phyloP scores from a whole-genome alignment of 1,140 invertebrate species.

The Sarcophaga bullata region DNA sequence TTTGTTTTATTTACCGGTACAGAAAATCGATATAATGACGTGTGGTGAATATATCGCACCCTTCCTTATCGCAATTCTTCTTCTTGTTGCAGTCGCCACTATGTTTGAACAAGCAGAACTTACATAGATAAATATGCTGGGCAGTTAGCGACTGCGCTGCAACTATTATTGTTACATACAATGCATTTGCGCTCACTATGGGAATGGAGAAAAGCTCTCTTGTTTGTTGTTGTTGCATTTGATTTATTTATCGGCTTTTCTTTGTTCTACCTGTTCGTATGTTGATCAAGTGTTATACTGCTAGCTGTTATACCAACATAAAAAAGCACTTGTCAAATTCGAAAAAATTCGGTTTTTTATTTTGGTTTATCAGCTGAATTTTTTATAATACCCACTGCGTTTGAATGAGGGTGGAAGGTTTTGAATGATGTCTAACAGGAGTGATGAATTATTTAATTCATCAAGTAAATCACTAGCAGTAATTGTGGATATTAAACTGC shows the following conservation, averaged over 20 bases:
- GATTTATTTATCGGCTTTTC: not conserved
- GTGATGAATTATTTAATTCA: not conserved
- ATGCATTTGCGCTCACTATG: too few relatives aligned
- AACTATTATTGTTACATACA: not conserved
- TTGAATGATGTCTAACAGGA: not conserved
- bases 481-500: too few relatives aligned
- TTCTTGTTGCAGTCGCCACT: not conserved
- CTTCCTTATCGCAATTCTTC: not conserved
- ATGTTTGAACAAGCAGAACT: not conserved
- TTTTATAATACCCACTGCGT: not conserved
- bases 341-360: not conserved
- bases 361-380: not conserved
- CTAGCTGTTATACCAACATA: not conserved
- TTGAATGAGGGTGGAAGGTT: not conserved
- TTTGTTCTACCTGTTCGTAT: not conserved
- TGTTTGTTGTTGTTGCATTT: too few relatives aligned
- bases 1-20: not conserved
- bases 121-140: not conserved
- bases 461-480: too few relatives aligned
- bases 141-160: constrained; percentile 1
- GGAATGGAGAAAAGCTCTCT: too few relatives aligned
- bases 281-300: not conserved
- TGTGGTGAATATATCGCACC: not conserved
- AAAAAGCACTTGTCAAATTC: constrained; percentile 19
- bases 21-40: not conserved